Evolutionary conservation across 2,797 vertebrate species (phyloP), one percentile per base, ranked within the genome.

Genomic region (Bucorvus abyssinicus): DNA sequence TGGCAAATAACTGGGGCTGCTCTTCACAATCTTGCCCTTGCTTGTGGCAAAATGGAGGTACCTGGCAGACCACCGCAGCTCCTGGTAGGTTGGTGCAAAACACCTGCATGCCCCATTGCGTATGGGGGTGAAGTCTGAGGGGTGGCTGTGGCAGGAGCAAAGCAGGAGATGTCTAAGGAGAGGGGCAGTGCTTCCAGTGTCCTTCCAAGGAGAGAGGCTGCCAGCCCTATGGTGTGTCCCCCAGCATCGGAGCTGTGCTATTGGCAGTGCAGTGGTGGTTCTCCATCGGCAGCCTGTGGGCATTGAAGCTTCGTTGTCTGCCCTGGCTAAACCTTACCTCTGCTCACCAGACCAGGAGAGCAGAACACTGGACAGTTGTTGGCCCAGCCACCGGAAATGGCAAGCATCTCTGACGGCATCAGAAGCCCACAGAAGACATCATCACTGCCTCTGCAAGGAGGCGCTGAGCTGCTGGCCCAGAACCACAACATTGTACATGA

Each of bases 21-120:
- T 77, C 18, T n/a, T 4, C 1, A 71, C 18, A 1, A 34, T 59
- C n/a, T 38, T 1, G 4, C 49, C 75, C 27, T 64, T 45, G 56
- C 71, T 83, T 77, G 71, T 2, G 0, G 71, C 49, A 45, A 29
- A 57, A 40, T 4, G 49, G 56, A 94, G 78, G 49, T 63, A 32
- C 67, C 36, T 3, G 1, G 77, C 84, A 93, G 84, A 64, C 36
- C 3, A 0, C 49, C 1, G 0, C 49, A 9, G 76, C 73, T 94
- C 20, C 55, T 2, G 1, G 3, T 70, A 89, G 78, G 78, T 29
- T 50, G 60, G 42, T 85, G 56, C 74, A 34, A 26, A 82, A 60
- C 0, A 0, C 40, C 61, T 65, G 65, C 38, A 0, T 57, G 75
- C 8, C 12, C 38, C 1, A 0, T 11, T 70, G 45, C 0, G 5